A percentile compares a stretch with the other conserved stretches of the same genome.
Conservation (phyloP, 2,113 vertebrate species). For the Callopanchax toddi region DNA sequence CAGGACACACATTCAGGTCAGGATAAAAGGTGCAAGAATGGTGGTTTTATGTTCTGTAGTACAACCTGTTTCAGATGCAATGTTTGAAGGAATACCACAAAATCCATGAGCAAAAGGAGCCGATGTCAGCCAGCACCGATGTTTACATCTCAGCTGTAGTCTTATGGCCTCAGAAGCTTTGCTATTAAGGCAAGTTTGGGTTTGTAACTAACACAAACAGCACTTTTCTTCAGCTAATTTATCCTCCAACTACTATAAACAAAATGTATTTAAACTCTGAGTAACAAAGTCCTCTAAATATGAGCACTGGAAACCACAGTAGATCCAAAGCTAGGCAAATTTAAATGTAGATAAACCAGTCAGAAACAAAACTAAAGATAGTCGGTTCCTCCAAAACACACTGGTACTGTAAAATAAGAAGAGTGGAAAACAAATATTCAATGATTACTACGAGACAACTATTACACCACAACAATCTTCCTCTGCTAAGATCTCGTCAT, state of each 20-base stretch:
- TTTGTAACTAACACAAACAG: not conserved
- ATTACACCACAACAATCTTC: not conserved
- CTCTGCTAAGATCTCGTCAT: not conserved
- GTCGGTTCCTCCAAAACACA: not conserved
- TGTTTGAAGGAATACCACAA: not conserved
- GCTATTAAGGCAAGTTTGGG: too few relatives aligned
- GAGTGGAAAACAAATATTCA: too few relatives aligned
- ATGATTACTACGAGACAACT: too few relatives aligned
- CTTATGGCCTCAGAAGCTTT: too few relatives aligned
- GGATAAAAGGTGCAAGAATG: conserved; percentile 21
- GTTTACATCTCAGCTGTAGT: too few relatives aligned
- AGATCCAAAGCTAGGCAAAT: too few relatives aligned
- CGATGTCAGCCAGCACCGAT: too few relatives aligned
- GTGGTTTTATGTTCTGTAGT: conserved; percentile 10
- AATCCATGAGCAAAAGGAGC: not conserved
- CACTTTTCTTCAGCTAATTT: not conserved
- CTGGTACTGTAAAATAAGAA: too few relatives aligned
- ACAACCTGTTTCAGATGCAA: conserved; percentile 1
- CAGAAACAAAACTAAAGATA: not conserved
- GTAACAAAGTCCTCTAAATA: too few relatives aligned
- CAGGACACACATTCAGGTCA: conserved; percentile 8
- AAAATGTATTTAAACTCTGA: not conserved
- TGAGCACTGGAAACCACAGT: too few relatives aligned
- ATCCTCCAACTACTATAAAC: not conserved
- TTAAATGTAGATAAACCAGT: too few relatives aligned